Percentiles rank a stretch among this genome's conserved stretches.
These are phyloP conservation scores for Drosophila prosaltans DNA, from an alignment of 1,140 invertebrate species.

Conservation along the genomic window DNA sequence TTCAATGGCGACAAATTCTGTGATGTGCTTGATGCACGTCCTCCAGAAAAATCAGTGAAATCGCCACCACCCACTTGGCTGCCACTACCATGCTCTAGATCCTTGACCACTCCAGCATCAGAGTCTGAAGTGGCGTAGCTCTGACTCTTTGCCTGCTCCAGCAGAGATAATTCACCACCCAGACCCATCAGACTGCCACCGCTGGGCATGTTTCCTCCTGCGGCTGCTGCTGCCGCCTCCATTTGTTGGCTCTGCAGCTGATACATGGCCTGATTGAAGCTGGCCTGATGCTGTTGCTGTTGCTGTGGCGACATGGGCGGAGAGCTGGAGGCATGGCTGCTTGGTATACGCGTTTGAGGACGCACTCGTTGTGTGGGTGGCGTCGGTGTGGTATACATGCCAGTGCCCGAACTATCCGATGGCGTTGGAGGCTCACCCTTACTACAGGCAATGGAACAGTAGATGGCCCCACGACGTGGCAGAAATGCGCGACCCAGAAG, in stretches of 20 bases:
- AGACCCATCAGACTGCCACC: constrained; percentile 33
- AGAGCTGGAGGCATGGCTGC: constrained; percentile 78
- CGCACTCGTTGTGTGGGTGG: constrained; percentile 85
- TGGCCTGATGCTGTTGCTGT: constrained; percentile 78
- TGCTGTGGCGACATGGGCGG: constrained; percentile 82
- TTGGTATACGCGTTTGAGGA: constrained; percentile 70
- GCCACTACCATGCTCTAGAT: constrained; percentile 55
- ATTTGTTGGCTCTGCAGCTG: constrained; percentile 80
- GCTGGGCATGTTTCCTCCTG: not conserved
- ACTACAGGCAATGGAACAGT: constrained; percentile 96
- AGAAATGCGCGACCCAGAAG: constrained; percentile 97
- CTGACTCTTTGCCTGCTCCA: constrained; percentile 49
- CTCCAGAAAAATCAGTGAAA: constrained; percentile 75
- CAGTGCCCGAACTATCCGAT: constrained; percentile 89
- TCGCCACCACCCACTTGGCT: constrained; percentile 43
- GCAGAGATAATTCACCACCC: constrained; percentile 41
- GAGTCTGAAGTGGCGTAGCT: constrained; percentile 75
- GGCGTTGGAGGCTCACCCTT: constrained; percentile 94
- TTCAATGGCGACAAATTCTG: constrained; percentile 76
- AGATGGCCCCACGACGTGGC: constrained; percentile 96
- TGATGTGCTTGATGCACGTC: constrained; percentile 65
- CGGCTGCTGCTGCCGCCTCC: constrained; percentile 49
- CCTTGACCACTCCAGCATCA: constrained; percentile 75
- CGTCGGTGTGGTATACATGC: constrained; percentile 82
- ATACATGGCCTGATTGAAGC: constrained; percentile 81